Evolutionary conservation across 2,113 vertebrate genomes (phyloP).

Genomic region (Nipponia nippon): DNA sequence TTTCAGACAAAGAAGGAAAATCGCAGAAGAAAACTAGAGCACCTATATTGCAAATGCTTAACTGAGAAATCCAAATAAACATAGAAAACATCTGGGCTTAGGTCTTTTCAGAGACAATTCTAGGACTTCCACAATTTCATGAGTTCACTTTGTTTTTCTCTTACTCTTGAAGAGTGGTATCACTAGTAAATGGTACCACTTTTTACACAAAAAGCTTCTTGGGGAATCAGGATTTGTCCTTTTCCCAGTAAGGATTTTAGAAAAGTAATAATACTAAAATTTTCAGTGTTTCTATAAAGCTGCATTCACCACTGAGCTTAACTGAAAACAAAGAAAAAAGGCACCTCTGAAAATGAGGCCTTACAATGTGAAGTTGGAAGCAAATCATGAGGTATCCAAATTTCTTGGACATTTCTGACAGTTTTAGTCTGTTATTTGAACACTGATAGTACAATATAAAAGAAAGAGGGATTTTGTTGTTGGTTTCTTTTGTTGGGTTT

Average conservation of each 20-base stretch:
- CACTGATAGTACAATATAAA: conserved; percentile 1
- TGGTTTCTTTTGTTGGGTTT: too few species aligned
- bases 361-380: background rate
- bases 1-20: background rate
- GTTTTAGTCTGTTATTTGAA: background rate
- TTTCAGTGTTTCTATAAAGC: background rate
- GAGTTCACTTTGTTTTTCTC: background rate
- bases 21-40: background rate
- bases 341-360: background rate
- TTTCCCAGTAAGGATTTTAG: background rate
- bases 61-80: background rate
- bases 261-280: background rate
- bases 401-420: background rate
- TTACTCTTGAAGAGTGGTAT: background rate
- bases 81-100: background rate
- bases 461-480: background rate
- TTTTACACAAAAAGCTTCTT: background rate
- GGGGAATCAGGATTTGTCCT: background rate
- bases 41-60: background rate
- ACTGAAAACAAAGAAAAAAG: background rate
- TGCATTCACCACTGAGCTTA: background rate
- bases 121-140: background rate
- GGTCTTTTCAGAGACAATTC: background rate
- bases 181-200: background rate
- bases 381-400: background rate